Percentiles rank a stretch among this genome's conserved stretches.
Evolutionary conservation across 2,888 invertebrate genomes (phyloP).

Genomic region (Perdita meconis): DNA sequence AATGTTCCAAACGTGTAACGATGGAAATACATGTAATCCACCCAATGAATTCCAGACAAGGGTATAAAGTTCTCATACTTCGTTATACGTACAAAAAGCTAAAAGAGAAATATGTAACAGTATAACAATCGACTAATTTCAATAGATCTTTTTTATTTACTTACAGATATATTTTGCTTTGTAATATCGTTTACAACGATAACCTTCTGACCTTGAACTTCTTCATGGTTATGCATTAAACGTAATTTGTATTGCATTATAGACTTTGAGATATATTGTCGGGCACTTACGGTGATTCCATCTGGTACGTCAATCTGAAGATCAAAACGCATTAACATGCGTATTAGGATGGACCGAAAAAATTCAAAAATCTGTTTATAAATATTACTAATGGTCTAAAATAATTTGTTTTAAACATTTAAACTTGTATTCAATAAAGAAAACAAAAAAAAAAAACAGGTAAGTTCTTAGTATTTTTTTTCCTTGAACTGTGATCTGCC

Average conservation of each 20-base stretch:
- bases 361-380: too few relatives aligned
- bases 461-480: too few relatives aligned
- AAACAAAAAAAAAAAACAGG: too few relatives aligned
- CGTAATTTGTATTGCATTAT: slow-evolving; percentile 78
- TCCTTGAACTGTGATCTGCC: too few relatives aligned
- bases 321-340: slow-evolving; percentile 9
- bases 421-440: too few relatives aligned
- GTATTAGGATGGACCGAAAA: too few relatives aligned
- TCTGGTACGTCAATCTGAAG: slow-evolving; percentile 79
- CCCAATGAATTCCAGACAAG: slow-evolving; percentile 79
- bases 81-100: slow-evolving; percentile 79
- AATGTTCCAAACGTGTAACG: slow-evolving; percentile 80
- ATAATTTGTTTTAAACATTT: too few relatives aligned
- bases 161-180: slow-evolving; percentile 81
- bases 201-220: slow-evolving; percentile 80
- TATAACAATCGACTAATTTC: not conserved
- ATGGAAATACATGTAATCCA: slow-evolving; percentile 80
- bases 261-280: slow-evolving; percentile 72
- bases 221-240: slow-evolving; percentile 78
- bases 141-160: slow-evolving; percentile 39
- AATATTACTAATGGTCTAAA: too few relatives aligned
- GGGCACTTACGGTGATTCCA: slow-evolving; percentile 76
- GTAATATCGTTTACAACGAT: slow-evolving; percentile 79
- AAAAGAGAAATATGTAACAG: slow-evolving; percentile 49
- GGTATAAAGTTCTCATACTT: slow-evolving; percentile 77